Conservation (phyloP, 2,797 vertebrate genomes). For the Mormyrus proboscirostris region DNA sequence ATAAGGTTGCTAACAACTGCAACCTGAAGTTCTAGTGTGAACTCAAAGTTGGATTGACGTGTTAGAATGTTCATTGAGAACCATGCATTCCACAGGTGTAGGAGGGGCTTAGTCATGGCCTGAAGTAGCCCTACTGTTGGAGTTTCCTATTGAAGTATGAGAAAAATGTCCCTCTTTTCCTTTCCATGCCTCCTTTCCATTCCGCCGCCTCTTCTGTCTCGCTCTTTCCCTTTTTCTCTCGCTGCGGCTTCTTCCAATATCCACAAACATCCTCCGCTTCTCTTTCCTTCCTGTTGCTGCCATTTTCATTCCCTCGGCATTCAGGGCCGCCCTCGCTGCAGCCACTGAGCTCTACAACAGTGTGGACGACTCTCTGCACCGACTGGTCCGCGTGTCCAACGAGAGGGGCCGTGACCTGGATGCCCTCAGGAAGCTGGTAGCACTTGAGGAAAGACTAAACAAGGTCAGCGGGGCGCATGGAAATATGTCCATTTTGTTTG, state of each 20-base stretch:
- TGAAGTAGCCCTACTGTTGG: not conserved
- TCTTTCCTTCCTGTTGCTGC: not conserved
- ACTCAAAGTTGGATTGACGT: not conserved
- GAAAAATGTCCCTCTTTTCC: not conserved
- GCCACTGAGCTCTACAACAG: slow-evolving; percentile 76
- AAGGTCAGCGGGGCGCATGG: slow-evolving; percentile 46
- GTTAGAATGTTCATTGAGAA: not conserved
- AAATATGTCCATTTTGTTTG: not conserved
- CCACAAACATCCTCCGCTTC: not conserved
- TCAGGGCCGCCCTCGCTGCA: slow-evolving; percentile 56
- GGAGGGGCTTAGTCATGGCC: not conserved
- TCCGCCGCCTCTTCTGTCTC: not conserved
- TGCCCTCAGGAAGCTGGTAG: slow-evolving; percentile 55
- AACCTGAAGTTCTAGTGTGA: not conserved
- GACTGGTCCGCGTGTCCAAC: slow-evolving; percentile 77
- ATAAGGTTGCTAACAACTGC: not conserved
- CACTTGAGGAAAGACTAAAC: slow-evolving; percentile 58
- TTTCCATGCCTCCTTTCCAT: not conserved
- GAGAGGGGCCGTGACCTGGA: slow-evolving; percentile 67
- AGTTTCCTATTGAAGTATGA: not conserved
- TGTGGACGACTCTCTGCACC: slow-evolving; percentile 81
- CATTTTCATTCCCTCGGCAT: not conserved
- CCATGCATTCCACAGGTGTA: not conserved
- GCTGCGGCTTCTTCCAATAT: not conserved
- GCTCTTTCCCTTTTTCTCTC: not conserved